These are phyloP conservation scores for Oreohelix idahoensis DNA, from an alignment of 1,140 invertebrate species.

Conservation along the genomic window DNA sequence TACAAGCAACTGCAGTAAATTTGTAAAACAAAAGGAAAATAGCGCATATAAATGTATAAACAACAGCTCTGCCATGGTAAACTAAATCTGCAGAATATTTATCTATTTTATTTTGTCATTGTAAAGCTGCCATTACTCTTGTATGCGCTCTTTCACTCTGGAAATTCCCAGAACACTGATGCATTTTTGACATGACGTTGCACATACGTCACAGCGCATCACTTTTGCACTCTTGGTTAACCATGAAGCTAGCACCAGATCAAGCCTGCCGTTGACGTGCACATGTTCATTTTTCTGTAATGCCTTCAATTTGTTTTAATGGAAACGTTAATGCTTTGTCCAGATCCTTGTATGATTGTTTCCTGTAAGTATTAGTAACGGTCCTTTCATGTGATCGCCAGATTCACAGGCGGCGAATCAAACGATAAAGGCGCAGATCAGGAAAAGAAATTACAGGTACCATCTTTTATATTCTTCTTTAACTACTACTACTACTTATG, in stretches of 20 bases:
- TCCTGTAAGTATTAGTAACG: neutral
- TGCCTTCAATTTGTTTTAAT: neutral
- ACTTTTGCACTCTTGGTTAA: neutral
- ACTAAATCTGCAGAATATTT: neutral
- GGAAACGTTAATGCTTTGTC: neutral
- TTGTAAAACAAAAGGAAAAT: too few relatives aligned
- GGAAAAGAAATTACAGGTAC: slow-evolving; percentile 28
- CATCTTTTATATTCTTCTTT: neutral
- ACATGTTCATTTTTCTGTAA: neutral
- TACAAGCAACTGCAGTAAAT: too few relatives aligned
- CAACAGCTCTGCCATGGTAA: too few relatives aligned
- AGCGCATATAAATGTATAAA: too few relatives aligned
- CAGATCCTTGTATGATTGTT: neutral
- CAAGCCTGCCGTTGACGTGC: neutral
- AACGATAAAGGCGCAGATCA: slow-evolving; percentile 5
- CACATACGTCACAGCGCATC: slow-evolving; percentile 8
- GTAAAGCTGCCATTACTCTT: neutral
- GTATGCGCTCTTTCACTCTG: neutral
- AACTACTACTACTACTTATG: neutral
- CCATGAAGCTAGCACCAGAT: neutral
- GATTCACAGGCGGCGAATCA: slow-evolving; percentile 11
- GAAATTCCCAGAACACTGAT: slow-evolving; percentile 15
- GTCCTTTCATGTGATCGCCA: neutral
- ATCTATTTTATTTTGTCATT: neutral
- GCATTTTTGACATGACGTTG: slow-evolving; percentile 1